Conservation (phyloP, 2,797 vertebrate genomes). For the Neostethus bicornis region DNA sequence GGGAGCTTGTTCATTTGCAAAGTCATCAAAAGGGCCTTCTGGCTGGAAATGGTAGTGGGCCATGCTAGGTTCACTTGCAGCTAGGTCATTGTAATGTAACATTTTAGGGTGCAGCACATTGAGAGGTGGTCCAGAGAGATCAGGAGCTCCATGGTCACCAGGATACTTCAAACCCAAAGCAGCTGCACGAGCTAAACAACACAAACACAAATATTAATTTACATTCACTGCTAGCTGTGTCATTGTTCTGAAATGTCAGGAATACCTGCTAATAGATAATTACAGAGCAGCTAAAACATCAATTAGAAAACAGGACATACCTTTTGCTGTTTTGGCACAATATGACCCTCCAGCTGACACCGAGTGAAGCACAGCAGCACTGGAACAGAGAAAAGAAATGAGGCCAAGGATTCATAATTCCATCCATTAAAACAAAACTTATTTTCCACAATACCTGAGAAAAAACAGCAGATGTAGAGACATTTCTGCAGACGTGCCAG, state of each 20-base stretch:
- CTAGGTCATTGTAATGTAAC: background rate
- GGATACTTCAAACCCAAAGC: constrained; percentile 63
- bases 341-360: constrained; percentile 68
- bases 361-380: constrained; percentile 43
- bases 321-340: constrained; percentile 72
- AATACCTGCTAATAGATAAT: constrained; percentile 36
- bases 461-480: constrained; percentile 24
- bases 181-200: constrained; percentile 52
- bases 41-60: background rate
- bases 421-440: constrained; percentile 7
- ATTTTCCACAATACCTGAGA: constrained; percentile 56
- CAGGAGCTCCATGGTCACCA: constrained; percentile 44
- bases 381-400: constrained; percentile 34
- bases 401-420: constrained; percentile 6
- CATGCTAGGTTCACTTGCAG: background rate
- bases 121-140: constrained; percentile 17
- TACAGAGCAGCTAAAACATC: constrained; percentile 15
- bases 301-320: constrained; percentile 43
- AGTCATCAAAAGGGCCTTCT: background rate
- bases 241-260: constrained; percentile 28
- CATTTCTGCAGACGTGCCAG: constrained; percentile 42
- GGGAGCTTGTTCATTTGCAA: constrained; percentile 3
- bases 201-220: background rate
- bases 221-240: background rate
- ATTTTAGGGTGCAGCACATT: background rate